Base-by-base conservation (phyloP, 2,113 vertebrate species). In the Lepus europaeus region DNA sequence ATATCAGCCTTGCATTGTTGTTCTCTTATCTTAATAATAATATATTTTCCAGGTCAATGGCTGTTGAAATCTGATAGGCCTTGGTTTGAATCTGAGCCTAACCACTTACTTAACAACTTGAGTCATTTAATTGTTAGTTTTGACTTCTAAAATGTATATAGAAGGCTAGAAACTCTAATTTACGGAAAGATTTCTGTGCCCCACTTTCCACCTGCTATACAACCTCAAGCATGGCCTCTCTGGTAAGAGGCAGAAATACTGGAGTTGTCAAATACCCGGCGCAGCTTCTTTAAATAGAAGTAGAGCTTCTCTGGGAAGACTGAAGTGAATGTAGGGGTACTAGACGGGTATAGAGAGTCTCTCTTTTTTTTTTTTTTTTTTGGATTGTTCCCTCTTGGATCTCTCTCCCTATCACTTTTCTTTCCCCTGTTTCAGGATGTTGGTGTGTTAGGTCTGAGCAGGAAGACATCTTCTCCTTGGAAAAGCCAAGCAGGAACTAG, bases 71-170 rank as follows among this genome's bases (percentile, higher is more conserved):
- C 31, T 9, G 1, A 69, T 74, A 63, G 53, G 73, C 8, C 16
- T 78, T 85, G 59, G 20, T 70, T 61, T 36, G 69, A 92, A 78
- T 61, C 72, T 88, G 36, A 82, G 56, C 20, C 77, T 85, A 69
- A 56, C 63, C 5, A 22, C 8, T 70, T 76, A 61, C 25, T 81
- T 19, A 74, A 6, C 25, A 91, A 27, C 22, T 68, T 90, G 90
- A 61, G 7, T 80, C 76, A 13, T 59, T 6, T 36, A 39, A 8
- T 3, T 91, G 7, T 86, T 86, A 61, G 5, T 82, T 92, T 95
- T 91, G 27, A 66, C 61, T 78, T 95, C 49, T 68, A 49, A 74
- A 89, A n/a, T 68, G 61, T 11, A 31, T 5, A 61, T 61, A 51
- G 16, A 31, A 70, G 29, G 9, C 2, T n/a, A 63, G 73, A 51